Conservation (phyloP, 2,113 vertebrate species). For the Pachycephala philippinensis region DNA sequence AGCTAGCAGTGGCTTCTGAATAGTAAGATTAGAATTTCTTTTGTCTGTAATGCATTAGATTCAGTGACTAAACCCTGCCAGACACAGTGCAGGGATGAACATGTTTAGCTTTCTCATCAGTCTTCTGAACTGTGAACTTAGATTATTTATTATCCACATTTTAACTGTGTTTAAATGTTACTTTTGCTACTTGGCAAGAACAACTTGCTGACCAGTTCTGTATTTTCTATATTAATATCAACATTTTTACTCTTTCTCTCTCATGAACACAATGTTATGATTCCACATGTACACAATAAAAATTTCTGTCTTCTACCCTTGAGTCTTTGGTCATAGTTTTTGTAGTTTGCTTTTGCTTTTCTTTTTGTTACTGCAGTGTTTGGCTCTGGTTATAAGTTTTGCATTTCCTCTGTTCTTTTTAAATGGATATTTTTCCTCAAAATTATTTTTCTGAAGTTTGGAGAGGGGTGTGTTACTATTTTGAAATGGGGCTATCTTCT, state of each 20-base stretch:
- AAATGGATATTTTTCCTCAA: neutral
- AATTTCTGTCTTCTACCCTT: neutral
- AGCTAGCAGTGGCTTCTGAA: neutral
- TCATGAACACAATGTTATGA: neutral
- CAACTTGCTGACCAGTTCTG: neutral
- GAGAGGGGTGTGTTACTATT: neutral
- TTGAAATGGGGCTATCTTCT: neutral
- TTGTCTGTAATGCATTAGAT: neutral
- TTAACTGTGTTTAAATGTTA: neutral
- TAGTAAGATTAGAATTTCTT: conserved; percentile 41
- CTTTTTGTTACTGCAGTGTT: neutral
- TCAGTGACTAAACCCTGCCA: neutral
- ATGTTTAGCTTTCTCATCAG: conserved; percentile 46
- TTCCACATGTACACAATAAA: neutral
- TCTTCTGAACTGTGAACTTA: neutral
- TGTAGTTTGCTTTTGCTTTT: neutral
- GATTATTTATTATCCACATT: neutral
- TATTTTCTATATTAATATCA: neutral
- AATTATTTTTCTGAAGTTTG: neutral
- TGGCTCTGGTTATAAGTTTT: neutral
- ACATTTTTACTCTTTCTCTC: neutral
- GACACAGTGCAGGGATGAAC: neutral
- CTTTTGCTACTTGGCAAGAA: neutral
- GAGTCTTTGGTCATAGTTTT: neutral
- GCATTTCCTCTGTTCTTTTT: neutral